Evolutionary conservation across 1,140 invertebrate species (phyloP).

Genomic region (Drosophila triauraria): DNA sequence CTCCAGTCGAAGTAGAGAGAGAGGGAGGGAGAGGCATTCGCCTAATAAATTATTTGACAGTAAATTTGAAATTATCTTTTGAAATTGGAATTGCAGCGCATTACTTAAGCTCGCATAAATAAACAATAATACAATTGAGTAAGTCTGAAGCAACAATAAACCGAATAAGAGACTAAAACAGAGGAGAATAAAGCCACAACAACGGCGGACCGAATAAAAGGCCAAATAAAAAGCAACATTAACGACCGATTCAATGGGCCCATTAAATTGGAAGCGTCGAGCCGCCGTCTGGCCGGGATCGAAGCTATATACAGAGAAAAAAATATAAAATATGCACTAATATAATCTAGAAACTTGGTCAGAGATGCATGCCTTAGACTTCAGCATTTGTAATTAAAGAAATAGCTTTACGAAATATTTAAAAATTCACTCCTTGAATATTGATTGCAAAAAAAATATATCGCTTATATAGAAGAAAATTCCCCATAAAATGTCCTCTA

Average conservation of each 20-base stretch:
- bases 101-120: slow-evolving; percentile 82
- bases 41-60: slow-evolving; percentile 74
- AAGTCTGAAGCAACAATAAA: slow-evolving; percentile 59
- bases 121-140: slow-evolving; percentile 81
- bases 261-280: slow-evolving; percentile 69
- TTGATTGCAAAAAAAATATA: no score
- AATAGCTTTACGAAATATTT: no score
- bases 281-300: slow-evolving; percentile 64
- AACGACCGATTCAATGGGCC: slow-evolving; percentile 79
- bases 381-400: no score
- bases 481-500: no score
- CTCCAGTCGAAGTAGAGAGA: slow-evolving; percentile 37
- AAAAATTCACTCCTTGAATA: no score
- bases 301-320: slow-evolving; percentile 16
- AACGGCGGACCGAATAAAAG: slow-evolving; percentile 61
- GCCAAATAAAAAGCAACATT: slow-evolving; percentile 80
- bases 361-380: neutral
- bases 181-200: slow-evolving; percentile 35
- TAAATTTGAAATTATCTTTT: slow-evolving; percentile 79
- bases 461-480: no score
- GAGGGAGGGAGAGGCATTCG: slow-evolving; percentile 23
- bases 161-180: slow-evolving; percentile 36
- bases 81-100: slow-evolving; percentile 69
- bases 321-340: neutral
- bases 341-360: no score